phyloP scores from a whole-genome alignment of 2,113 vertebrate genomes.

The Potamarius usumacintae region DNA sequence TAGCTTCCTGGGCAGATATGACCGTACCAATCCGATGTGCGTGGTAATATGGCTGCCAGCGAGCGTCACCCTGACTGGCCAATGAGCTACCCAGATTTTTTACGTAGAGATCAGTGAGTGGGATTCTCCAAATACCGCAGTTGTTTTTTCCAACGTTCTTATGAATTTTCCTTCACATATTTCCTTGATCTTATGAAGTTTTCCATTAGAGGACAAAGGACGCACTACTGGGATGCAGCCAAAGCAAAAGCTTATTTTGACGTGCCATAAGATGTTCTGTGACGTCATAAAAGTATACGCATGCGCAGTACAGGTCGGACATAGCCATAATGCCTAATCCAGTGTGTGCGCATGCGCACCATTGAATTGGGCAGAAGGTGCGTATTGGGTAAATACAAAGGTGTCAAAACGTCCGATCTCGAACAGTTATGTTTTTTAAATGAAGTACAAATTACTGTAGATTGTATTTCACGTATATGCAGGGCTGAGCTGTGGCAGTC shows the following conservation, averaged over 20 bases:
- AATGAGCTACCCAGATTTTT: too few relatives aligned
- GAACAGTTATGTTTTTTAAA: neutral
- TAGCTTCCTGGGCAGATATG: too few relatives aligned
- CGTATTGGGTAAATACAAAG: neutral
- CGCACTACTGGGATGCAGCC: neutral
- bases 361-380: neutral
- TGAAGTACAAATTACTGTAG: neutral
- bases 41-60: too few relatives aligned
- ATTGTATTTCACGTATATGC: neutral
- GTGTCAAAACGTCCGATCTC: too few relatives aligned
- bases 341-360: neutral
- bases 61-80: too few relatives aligned
- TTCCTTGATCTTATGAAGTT: too few relatives aligned
- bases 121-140: too few relatives aligned
- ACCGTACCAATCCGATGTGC: too few relatives aligned
- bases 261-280: neutral
- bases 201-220: too few relatives aligned
- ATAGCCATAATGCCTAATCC: neutral
- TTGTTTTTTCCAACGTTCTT: too few relatives aligned
- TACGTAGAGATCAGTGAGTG: too few relatives aligned
- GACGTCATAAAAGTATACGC: neutral
- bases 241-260: neutral
- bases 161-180: too few relatives aligned
- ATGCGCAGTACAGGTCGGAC: neutral
- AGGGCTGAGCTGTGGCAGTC: neutral